A percentile compares a stretch with the other conserved stretches of the same genome.
Conservation (phyloP, 2,888 invertebrate species). For the Euphydryas editha region DNA sequence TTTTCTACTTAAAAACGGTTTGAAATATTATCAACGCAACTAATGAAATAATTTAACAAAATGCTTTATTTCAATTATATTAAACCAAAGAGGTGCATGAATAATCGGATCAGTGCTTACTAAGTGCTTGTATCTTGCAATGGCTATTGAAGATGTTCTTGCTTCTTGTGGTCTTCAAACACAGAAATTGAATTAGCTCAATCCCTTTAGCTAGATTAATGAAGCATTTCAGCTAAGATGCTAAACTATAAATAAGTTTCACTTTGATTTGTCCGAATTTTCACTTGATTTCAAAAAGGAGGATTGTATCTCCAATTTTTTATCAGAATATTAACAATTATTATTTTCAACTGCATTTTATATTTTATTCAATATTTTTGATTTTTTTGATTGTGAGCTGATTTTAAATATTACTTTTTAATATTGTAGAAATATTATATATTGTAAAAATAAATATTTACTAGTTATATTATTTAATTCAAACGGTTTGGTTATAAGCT, state of each 20-base stretch:
- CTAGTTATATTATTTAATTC: no score
- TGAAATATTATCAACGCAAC: no score
- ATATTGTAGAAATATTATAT: no score
- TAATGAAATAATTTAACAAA: no score
- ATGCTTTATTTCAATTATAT: no score
- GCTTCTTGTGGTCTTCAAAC: conserved; percentile 35
- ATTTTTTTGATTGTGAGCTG: no score
- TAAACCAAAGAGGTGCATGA: neutral
- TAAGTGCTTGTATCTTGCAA: conserved; percentile 9
- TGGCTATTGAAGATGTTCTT: conserved; percentile 17
- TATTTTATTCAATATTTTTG: no score
- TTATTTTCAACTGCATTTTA: no score
- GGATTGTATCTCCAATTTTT: neutral
- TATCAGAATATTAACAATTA: neutral
- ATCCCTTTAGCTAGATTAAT: conserved; percentile 10
- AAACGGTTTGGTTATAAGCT: no score
- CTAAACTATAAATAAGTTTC: neutral
- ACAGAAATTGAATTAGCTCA: conserved; percentile 31
- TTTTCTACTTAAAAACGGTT: no score
- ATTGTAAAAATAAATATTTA: no score
- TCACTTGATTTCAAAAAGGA: neutral
- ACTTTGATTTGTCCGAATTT: neutral
- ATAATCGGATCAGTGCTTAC: neutral
- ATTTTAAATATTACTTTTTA: no score
- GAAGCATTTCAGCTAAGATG: neutral